Evolutionary conservation across 2,113 vertebrate species (phyloP).

Genomic region (Crotalus helleri): DNA sequence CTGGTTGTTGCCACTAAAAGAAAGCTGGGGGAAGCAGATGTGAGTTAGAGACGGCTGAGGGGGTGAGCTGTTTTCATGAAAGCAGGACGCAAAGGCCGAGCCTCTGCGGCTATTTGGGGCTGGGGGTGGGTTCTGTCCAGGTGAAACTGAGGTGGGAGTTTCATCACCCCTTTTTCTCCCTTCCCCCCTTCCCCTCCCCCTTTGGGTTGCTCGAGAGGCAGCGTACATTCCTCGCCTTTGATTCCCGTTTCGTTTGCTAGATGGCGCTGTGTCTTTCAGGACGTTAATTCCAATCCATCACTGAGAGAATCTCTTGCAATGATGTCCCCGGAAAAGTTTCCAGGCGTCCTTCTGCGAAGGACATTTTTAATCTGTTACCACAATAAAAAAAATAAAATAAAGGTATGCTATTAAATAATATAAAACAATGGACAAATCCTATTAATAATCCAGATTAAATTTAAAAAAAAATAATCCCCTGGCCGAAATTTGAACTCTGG

Average conservation of each 20-base stretch:
- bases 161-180: slow-evolving; percentile 20
- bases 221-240: slow-evolving; percentile 49
- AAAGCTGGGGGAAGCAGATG: not conserved
- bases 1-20: not conserved
- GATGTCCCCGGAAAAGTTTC: not conserved
- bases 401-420: not conserved
- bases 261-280: slow-evolving; percentile 90
- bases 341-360: not conserved
- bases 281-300: slow-evolving; percentile 52
- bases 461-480: not conserved
- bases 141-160: slow-evolving; percentile 30
- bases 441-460: not conserved
- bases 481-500: not conserved
- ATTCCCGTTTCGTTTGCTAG: slow-evolving; percentile 88
- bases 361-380: not conserved
- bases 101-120: not conserved
- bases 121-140: slow-evolving; percentile 3
- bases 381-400: not conserved
- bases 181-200: not conserved
- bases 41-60: slow-evolving; percentile 19
- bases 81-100: not conserved
- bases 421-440: not conserved
- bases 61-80: not conserved
- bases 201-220: slow-evolving; percentile 54
- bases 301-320: slow-evolving; percentile 40